Percentiles rank a stretch among this genome's conserved stretches.
phyloP scores from a whole-genome alignment of 2,888 invertebrate species.

The Micoletzkya japonica region DNA sequence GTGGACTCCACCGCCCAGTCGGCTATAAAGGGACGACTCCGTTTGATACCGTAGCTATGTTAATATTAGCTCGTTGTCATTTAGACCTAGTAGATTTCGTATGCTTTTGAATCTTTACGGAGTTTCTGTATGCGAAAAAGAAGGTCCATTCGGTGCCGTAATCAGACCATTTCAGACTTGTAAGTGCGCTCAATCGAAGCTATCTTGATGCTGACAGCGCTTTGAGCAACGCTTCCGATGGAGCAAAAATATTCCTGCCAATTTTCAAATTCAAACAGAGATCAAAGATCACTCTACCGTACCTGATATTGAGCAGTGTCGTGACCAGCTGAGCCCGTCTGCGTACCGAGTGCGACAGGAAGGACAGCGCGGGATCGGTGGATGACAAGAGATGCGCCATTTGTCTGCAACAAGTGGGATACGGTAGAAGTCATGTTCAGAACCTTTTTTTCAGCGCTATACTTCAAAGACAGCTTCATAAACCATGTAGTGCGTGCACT shows the following conservation, averaged over 20 bases:
- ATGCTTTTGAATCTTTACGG: no score
- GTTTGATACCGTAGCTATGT: no score
- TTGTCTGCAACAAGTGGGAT: slow-evolving; percentile 25
- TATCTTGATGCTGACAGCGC: no score
- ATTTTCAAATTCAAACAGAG: not conserved
- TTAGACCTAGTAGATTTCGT: no score
- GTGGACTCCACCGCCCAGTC: not conserved
- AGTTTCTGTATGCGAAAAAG: no score
- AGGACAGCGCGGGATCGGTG: slow-evolving; percentile 26
- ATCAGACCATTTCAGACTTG: no score
- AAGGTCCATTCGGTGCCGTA: no score
- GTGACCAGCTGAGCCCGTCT: slow-evolving; percentile 6
- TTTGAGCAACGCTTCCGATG: no score
- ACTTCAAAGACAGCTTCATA: no score
- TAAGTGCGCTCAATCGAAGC: no score
- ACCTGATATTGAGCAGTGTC: slow-evolving; percentile 3
- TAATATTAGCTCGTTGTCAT: no score
- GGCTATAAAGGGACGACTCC: not conserved
- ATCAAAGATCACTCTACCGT: not conserved
- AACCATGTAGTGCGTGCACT: no score
- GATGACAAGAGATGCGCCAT: slow-evolving; percentile 32
- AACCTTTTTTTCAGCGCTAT: not conserved
- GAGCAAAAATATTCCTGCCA: not conserved
- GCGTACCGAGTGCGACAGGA: slow-evolving; percentile 32
- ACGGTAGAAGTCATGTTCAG: not conserved